Evolutionary conservation across 2,888 invertebrate species (phyloP).

Genomic region (Hartigia nigra): DNA sequence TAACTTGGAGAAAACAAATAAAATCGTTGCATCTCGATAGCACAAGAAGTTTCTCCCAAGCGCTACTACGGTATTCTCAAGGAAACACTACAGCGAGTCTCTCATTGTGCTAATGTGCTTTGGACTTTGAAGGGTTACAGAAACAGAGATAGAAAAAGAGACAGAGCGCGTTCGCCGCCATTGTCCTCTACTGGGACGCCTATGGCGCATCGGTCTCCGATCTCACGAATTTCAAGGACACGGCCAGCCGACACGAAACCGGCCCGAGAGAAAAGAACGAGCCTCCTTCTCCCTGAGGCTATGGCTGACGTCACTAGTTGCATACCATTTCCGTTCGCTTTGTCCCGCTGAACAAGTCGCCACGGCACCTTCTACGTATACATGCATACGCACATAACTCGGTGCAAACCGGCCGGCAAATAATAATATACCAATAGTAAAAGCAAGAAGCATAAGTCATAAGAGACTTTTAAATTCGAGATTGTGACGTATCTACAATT

Average conservation of each 20-base stretch:
- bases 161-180: background rate
- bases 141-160: background rate
- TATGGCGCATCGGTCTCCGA: conserved; percentile 51
- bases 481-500: conserved; percentile 29
- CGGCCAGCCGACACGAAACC: conserved; percentile 51
- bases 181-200: conserved; percentile 12
- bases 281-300: conserved; percentile 1
- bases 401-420: background rate
- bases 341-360: background rate
- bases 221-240: conserved; percentile 65
- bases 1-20: background rate
- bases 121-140: conserved; percentile 27
- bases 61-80: background rate
- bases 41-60: background rate
- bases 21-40: background rate
- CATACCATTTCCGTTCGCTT: conserved; percentile 47
- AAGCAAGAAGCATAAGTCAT: background rate
- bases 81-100: background rate
- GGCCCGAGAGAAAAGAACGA: conserved; percentile 30
- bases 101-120: background rate
- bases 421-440: background rate
- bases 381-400: background rate
- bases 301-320: conserved; percentile 41
- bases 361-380: background rate
- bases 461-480: conserved; percentile 19